These are phyloP conservation scores for Mareca strepera DNA, from an alignment of 2,797 vertebrate species.

Conservation along the genomic window DNA sequence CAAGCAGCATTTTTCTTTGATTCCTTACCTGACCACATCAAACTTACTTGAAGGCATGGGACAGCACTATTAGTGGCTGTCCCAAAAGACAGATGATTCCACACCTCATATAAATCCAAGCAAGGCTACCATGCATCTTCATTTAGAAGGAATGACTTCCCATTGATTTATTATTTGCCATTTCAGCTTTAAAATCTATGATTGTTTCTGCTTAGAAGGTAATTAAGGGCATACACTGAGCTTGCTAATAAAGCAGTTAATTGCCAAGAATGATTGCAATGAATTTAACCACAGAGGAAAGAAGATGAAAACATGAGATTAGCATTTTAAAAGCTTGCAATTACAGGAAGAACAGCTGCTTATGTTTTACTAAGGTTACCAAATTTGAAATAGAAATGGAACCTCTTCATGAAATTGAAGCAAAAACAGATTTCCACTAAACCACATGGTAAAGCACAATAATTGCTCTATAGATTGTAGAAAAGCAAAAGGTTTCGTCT, in stretches of 20 bases:
- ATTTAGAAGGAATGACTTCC: background rate
- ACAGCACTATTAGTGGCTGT: background rate
- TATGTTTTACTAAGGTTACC: background rate
- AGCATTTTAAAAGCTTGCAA: background rate
- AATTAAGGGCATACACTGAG: background rate
- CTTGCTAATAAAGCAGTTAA: background rate
- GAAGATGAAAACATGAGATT: background rate
- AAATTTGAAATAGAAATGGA: background rate
- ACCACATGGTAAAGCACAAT: background rate
- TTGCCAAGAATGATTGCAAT: background rate
- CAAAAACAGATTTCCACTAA: background rate
- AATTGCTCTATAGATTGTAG: background rate
- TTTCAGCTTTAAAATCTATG: background rate
- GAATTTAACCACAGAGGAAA: background rate
- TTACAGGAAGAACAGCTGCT: background rate
- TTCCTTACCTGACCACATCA: background rate
- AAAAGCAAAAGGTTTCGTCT: background rate
- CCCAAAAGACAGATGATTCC: background rate
- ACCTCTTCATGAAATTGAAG: background rate
- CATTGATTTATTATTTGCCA: background rate
- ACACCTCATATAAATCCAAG: background rate
- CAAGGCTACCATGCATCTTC: background rate
- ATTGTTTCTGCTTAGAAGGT: background rate
- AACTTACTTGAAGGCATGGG: background rate
- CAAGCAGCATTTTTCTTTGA: background rate